These are phyloP conservation scores for Incurvaria masculella DNA, from an alignment of 2,888 invertebrate species.

Conservation along the genomic window DNA sequence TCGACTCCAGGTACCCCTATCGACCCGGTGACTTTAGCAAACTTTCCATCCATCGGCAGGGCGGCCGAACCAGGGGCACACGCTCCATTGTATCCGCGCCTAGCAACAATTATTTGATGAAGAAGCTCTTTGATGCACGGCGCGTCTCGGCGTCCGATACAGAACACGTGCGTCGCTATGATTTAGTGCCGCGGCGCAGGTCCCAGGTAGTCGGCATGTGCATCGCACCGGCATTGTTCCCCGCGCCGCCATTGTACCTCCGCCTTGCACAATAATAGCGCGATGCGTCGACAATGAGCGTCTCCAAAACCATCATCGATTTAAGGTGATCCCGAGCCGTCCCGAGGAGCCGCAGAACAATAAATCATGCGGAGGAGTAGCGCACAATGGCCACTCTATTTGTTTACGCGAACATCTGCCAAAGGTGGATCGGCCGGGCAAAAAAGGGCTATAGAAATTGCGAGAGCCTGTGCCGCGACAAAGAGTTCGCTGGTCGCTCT, in stretches of 20 bases:
- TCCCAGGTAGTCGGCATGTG: slow-evolving; percentile 49
- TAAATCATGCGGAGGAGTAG: slow-evolving; percentile 49
- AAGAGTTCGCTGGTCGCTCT: not conserved
- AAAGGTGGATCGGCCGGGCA: slow-evolving; percentile 17
- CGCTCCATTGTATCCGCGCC: too few relatives aligned
- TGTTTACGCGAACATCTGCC: slow-evolving; percentile 50
- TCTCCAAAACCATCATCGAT: slow-evolving; percentile 35
- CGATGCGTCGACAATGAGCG: slow-evolving; percentile 24
- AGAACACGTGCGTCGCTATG: not conserved
- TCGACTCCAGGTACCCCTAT: not conserved
- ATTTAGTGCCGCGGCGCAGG: not conserved
- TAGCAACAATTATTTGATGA: too few relatives aligned
- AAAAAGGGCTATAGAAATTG: not conserved
- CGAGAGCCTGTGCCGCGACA: not conserved
- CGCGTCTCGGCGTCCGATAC: too few relatives aligned
- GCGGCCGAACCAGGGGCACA: too few relatives aligned
- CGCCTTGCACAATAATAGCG: slow-evolving; percentile 43
- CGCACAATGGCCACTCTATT: slow-evolving; percentile 34
- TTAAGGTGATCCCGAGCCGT: slow-evolving; percentile 25
- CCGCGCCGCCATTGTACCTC: slow-evolving; percentile 34
- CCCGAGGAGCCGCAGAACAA: slow-evolving; percentile 21
- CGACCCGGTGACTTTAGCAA: too few relatives aligned
- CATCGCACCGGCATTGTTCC: slow-evolving; percentile 34
- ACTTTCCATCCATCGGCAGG: too few relatives aligned
- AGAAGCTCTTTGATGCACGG: too few relatives aligned